These are phyloP conservation scores for Bombus impatiens DNA, from an alignment of 1,140 invertebrate genomes.

Conservation along the genomic window DNA sequence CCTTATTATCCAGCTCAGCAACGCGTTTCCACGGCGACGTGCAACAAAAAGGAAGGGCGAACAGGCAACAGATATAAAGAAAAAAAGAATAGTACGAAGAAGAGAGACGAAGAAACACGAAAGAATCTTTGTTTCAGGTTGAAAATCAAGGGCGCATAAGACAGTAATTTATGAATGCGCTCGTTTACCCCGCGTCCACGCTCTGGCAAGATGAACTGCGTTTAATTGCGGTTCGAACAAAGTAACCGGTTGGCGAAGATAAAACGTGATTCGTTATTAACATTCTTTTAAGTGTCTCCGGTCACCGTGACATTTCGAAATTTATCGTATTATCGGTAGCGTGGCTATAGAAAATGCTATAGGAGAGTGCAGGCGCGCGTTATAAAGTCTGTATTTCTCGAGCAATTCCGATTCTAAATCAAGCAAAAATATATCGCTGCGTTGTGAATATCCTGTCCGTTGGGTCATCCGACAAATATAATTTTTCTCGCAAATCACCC, in stretches of 20 bases:
- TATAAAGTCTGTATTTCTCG: background rate
- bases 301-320: background rate
- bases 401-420: background rate
- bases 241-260: constrained; percentile 12
- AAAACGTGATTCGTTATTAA: constrained; percentile 24
- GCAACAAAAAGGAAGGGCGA: background rate
- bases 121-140: background rate
- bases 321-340: constrained; percentile 4
- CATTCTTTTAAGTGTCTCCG: background rate
- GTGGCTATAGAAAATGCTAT: background rate
- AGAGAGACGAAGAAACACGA: background rate
- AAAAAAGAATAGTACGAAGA: background rate
- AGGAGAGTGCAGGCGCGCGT: no score
- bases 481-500: no score
- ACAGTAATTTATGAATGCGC: constrained; percentile 12
- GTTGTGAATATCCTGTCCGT: no score
- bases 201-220: background rate
- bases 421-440: no score
- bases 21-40: background rate
- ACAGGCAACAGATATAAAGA: background rate
- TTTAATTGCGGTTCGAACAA: constrained; percentile 22
- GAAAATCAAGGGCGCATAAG: background rate
- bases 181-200: background rate
- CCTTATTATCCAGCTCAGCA: constrained; percentile 5
- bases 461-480: no score